phyloP scores from a whole-genome alignment of 2,797 vertebrate genomes.

The Spinibarbus caldwelli region DNA sequence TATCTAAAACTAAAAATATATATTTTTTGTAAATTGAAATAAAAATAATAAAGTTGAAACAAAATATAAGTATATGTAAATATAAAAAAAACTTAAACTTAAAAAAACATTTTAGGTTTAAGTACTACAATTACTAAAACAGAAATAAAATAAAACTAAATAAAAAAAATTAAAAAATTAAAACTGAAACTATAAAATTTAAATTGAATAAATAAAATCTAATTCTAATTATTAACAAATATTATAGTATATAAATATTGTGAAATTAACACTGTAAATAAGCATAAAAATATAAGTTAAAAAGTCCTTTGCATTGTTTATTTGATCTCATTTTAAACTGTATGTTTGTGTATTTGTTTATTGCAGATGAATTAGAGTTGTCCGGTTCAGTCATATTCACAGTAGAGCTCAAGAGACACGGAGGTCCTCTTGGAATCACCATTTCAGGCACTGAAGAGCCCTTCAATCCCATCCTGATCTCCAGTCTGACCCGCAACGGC shows the following conservation, averaged over 20 bases:
- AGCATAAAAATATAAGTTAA: neutral
- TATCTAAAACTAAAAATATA: no score
- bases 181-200: neutral
- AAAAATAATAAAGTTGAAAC: no score
- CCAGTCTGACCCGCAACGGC: slow-evolving; percentile 93
- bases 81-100: no score
- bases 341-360: neutral
- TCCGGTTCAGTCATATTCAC: slow-evolving; percentile 97
- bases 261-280: neutral
- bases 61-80: no score
- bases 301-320: neutral
- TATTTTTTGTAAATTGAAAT: no score
- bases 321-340: neutral
- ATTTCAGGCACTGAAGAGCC: slow-evolving; percentile 98
- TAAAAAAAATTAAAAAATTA: neutral
- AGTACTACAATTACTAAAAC: neutral
- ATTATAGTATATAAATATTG: neutral
- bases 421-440: slow-evolving; percentile 95
- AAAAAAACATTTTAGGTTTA: no score
- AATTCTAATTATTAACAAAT: neutral
- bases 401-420: slow-evolving; percentile 93
- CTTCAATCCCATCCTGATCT: slow-evolving; percentile 97
- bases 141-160: neutral
- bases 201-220: neutral
- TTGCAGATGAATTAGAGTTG: slow-evolving; percentile 92